phyloP scores from a whole-genome alignment of 2,888 invertebrate genomes.

The Priocnemis perturbator region DNA sequence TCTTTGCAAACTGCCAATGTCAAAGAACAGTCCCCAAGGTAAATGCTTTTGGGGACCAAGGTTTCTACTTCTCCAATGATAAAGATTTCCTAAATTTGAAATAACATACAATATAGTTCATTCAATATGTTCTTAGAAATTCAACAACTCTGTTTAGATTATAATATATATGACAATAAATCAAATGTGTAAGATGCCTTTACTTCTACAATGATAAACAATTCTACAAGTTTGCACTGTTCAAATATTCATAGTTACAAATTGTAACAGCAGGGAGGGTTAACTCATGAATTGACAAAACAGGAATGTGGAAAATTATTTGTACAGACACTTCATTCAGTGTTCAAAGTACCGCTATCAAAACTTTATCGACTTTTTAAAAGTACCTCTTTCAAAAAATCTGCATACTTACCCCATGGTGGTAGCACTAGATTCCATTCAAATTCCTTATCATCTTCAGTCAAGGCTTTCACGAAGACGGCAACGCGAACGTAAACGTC shows the following conservation, averaged over 20 bases:
- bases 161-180: too few species aligned
- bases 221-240: too few species aligned
- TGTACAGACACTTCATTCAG: too few species aligned
- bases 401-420: conserved; percentile 85
- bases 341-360: too few species aligned
- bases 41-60: conserved; percentile 79
- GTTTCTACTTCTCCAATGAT: conserved; percentile 88
- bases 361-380: too few species aligned
- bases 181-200: too few species aligned
- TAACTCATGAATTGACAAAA: too few species aligned
- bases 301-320: too few species aligned
- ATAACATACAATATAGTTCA: background rate
- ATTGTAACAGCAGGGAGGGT: too few species aligned
- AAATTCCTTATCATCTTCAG: conserved; percentile 74
- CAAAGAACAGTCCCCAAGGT: conserved; percentile 92
- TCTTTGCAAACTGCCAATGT: conserved; percentile 84
- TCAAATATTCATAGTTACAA: too few species aligned
- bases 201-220: too few species aligned
- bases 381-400: too few species aligned
- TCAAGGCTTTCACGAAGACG: conserved; percentile 84
- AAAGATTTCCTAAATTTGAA: conserved; percentile 77
- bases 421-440: conserved; percentile 87
- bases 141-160: background rate
- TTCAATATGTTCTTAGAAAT: background rate
- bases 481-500: conserved; percentile 97